Percentiles rank a stretch among this genome's conserved stretches.
These are phyloP conservation scores for Drosophila monieri DNA, from an alignment of 2,888 invertebrate species.

Conservation along the genomic window DNA sequence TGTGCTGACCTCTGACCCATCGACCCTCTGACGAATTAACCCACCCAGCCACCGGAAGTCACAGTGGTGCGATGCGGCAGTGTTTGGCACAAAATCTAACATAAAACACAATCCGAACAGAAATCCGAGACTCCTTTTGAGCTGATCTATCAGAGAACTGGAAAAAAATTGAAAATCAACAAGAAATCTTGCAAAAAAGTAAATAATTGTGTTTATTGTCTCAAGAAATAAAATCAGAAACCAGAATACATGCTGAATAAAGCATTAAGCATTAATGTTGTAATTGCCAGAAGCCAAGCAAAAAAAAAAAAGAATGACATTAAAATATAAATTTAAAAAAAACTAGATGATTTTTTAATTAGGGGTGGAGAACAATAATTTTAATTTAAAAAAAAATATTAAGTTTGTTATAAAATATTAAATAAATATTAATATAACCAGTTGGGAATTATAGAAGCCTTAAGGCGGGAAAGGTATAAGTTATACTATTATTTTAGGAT, in stretches of 20 bases:
- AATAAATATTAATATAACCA: too few species aligned
- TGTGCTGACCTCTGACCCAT: conserved; percentile 36
- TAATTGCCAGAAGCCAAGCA: conserved; percentile 57
- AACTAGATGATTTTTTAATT: neutral
- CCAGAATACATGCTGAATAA: conserved; percentile 26
- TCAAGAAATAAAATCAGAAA: conserved; percentile 15
- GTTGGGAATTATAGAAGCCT: too few species aligned
- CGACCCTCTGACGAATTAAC: neutral
- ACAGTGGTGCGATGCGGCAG: conserved; percentile 18
- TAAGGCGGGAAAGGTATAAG: too few species aligned
- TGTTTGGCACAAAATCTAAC: neutral
- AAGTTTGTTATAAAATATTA: too few species aligned
- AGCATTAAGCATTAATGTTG: conserved; percentile 55
- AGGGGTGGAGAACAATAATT: neutral
- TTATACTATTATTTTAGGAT: too few species aligned
- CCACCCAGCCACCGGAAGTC: conserved; percentile 10
- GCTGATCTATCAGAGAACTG: conserved; percentile 38
- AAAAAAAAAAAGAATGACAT: conserved; percentile 18
- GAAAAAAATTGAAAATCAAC: conserved; percentile 5
- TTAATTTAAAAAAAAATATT: neutral
- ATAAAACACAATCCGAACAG: conserved; percentile 26
- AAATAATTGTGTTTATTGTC: conserved; percentile 24
- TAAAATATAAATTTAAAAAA: neutral
- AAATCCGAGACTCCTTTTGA: conserved; percentile 59
- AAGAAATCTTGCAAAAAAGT: conserved; percentile 8